A percentile compares a stretch with the other conserved stretches of the same genome.
Evolutionary conservation across 2,113 vertebrate genomes (phyloP).

Genomic region (Zingel zingel): DNA sequence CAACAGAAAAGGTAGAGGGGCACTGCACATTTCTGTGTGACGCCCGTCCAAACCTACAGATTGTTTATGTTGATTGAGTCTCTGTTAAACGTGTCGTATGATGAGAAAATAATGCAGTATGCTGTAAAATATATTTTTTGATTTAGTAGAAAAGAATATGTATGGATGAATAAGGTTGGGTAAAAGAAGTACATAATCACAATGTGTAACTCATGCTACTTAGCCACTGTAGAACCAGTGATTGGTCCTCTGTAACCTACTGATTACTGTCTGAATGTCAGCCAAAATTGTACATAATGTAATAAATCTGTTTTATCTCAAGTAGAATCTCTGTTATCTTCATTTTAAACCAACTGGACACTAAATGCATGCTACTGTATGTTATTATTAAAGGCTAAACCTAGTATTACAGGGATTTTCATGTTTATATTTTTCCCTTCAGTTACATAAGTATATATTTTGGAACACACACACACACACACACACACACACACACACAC

Average conservation of each 20-base stretch:
- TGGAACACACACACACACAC: not conserved
- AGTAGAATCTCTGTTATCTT: slow-evolving; percentile 22
- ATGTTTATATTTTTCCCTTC: slow-evolving; percentile 6
- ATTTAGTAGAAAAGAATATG: slow-evolving; percentile 32
- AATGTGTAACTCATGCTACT: slow-evolving; percentile 9
- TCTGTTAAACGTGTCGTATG: not conserved
- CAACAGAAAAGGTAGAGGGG: slow-evolving; percentile 67
- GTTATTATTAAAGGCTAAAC: not conserved
- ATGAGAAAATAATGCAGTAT: slow-evolving; percentile 6
- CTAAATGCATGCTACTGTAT: not conserved
- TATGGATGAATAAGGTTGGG: slow-evolving; percentile 14
- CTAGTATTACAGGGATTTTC: not conserved
- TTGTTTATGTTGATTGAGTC: slow-evolving; percentile 2
- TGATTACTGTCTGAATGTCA: slow-evolving; percentile 80
- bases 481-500: not conserved
- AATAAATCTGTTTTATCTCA: slow-evolving; percentile 86
- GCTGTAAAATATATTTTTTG: slow-evolving; percentile 43
- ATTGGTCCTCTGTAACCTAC: slow-evolving; percentile 50
- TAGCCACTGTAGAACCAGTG: slow-evolving; percentile 37
- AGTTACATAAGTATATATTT: not conserved
- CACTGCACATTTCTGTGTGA: slow-evolving; percentile 55
- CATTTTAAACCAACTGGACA: slow-evolving; percentile 28
- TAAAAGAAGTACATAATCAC: slow-evolving; percentile 8
- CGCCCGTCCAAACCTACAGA: slow-evolving; percentile 24
- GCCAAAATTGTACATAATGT: slow-evolving; percentile 89